Conservation (phyloP, 2,888 invertebrate species). For the Metellina segmentata region DNA sequence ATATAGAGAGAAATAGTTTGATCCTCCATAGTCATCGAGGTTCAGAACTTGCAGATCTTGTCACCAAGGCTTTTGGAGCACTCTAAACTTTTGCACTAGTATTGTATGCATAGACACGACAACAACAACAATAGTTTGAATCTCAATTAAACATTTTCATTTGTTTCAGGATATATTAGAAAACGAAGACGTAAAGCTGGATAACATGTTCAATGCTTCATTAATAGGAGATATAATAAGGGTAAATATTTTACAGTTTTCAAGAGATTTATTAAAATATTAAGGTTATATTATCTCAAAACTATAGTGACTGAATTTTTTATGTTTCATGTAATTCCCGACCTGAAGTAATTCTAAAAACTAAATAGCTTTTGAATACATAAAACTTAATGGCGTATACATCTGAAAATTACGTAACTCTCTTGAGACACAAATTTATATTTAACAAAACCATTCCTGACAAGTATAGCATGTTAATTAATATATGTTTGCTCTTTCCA, state of each 20-base stretch:
- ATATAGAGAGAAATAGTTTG: too few relatives aligned
- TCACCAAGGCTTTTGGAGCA: not conserved
- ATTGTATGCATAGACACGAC: too few relatives aligned
- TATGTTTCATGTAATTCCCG: not conserved
- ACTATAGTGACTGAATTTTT: not conserved
- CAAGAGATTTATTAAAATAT: not conserved
- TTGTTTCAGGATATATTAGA: constrained; percentile 79
- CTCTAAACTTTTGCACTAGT: too few relatives aligned
- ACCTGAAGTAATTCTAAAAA: not conserved
- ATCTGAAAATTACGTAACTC: too few relatives aligned
- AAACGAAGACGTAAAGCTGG: constrained; percentile 81
- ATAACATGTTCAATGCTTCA: constrained; percentile 82
- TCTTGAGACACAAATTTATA: too few relatives aligned
- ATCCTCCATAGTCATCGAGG: too few relatives aligned
- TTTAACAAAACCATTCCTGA: too few relatives aligned
- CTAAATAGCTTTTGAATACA: not conserved
- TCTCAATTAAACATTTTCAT: not conserved
- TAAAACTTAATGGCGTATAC: too few relatives aligned
- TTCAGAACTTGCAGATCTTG: not conserved
- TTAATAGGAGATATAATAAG: constrained; percentile 82
- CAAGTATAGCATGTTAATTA: too few relatives aligned
- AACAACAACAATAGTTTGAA: too few relatives aligned
- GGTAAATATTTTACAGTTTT: constrained; percentile 79
- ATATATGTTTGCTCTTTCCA: too few relatives aligned
- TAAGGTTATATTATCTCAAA: too few relatives aligned